Evolutionary conservation across 2,797 vertebrate genomes (phyloP), one percentile per base, ranked within the genome.

Genomic region (Rhynchotus rufescens): DNA sequence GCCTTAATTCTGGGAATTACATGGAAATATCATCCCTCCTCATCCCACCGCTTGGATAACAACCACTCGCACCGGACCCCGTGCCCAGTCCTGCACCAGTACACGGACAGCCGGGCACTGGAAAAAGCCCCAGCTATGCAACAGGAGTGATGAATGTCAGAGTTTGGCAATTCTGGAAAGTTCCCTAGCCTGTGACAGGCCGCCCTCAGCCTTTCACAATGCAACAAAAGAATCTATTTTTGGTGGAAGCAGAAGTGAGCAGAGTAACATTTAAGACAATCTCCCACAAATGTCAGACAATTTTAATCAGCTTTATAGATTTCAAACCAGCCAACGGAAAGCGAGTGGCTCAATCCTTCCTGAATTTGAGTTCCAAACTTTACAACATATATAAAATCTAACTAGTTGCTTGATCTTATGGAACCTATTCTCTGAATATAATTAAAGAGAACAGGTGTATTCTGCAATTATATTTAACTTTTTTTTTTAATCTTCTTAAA

Each of bases 41-140:
- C 2, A 1, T 1, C 10, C 40, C 4, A 6, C 6, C 10, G 28
- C 47, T 32, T 77, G 81, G 9, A 69, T 66, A 69, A 74, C 21
- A 2, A 28, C 78, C 56, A 25, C 15, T 64, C 4, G n/a, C 8
- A 17, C 21, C 1, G 1, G 11, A 12, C 32, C 44, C n/a, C 30
- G 52, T 30, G 52, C 52, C 9, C n/a, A n/a, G n/a, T 32, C 32
- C 32, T 19, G 15, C 26, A 32, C 44, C 40, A 15, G 1, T 1
- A 0, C 36, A 12, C 0, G 2, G 54, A 17, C 0, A 38, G 30
- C 62, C 28, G 45, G 10, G 56, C 21, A n/a, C 1, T 0, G 75
- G 44, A 75, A 22, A 30, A 22, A 7, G n/a, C 52, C 59, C 68
- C 36, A 30, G 82, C 57, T 54, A 44, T 12, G 14, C 0, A 3